phyloP scores from a whole-genome alignment of 2,113 vertebrate genomes.

The Larimichthys crocea region DNA sequence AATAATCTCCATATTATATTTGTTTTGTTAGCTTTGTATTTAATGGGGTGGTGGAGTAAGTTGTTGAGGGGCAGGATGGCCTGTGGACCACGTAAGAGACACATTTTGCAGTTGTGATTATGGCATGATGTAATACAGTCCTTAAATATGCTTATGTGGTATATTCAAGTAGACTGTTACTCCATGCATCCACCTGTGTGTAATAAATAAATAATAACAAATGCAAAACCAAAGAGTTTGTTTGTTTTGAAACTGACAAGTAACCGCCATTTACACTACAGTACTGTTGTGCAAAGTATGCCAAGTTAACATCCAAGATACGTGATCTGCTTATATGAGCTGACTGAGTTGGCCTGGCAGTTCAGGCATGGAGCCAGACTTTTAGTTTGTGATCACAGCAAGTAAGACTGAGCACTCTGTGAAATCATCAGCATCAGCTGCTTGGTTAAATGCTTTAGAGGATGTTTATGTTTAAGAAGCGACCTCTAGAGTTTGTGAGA shows the following conservation, averaged over 20 bases:
- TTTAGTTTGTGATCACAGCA: not conserved
- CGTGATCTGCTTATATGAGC: not conserved
- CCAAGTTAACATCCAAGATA: conserved; percentile 1
- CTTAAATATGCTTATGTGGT: not conserved
- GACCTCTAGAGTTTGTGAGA: no score
- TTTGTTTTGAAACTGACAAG: not conserved
- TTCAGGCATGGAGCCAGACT: not conserved
- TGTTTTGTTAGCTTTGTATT: not conserved
- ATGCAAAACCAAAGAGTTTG: not conserved
- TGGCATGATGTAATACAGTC: not conserved
- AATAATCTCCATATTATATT: not conserved
- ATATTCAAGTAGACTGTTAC: not conserved
- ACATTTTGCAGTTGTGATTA: not conserved
- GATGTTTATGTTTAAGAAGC: not conserved
- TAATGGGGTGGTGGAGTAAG: no score
- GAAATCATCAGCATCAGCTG: not conserved
- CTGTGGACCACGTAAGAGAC: no score
- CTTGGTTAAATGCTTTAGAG: not conserved
- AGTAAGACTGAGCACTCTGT: not conserved
- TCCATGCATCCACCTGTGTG: not conserved
- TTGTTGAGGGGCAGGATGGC: no score
- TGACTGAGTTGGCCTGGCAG: not conserved
- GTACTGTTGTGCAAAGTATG: not conserved
- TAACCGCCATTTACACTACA: not conserved
- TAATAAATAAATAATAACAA: not conserved